Percentiles rank a stretch among this genome's conserved stretches.
Conservation (phyloP, 2,113 vertebrate species). For the Hylia prasina region DNA sequence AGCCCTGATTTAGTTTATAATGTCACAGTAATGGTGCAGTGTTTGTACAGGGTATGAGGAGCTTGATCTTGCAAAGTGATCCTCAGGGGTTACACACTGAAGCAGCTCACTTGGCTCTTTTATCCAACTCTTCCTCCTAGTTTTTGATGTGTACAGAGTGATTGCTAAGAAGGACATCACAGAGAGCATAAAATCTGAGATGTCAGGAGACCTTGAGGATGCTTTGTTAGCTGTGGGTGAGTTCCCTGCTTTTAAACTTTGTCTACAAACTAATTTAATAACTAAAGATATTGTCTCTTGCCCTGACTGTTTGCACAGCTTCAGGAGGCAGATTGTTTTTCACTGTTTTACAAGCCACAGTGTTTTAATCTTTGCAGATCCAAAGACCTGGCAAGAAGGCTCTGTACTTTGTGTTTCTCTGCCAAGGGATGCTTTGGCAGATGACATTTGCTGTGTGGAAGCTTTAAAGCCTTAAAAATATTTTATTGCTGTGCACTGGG, state of each 20-base stretch:
- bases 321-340: not conserved
- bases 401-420: not conserved
- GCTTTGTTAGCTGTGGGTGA: slow-evolving; percentile 90
- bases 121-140: slow-evolving; percentile 52
- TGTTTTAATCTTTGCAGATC: not conserved
- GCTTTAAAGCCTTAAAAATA: not conserved
- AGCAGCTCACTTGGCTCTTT: not conserved
- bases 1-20: not conserved
- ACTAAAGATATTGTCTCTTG: not conserved
- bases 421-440: not conserved
- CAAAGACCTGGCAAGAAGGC: not conserved
- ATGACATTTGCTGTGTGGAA: not conserved
- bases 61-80: not conserved
- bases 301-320: not conserved
- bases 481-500: not conserved
- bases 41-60: not conserved
- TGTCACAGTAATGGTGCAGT: not conserved
- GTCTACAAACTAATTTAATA: not conserved
- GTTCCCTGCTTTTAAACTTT: slow-evolving; percentile 10
- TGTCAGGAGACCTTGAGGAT: slow-evolving; percentile 91
- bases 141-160: slow-evolving; percentile 88
- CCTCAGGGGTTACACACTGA: not conserved
- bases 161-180: slow-evolving; percentile 88
- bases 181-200: slow-evolving; percentile 95
- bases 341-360: not conserved